A percentile compares a stretch with the other conserved stretches of the same genome.
Conservation (phyloP, 2,888 invertebrate genomes). For the Caenorhabditis drosophilae region DNA sequence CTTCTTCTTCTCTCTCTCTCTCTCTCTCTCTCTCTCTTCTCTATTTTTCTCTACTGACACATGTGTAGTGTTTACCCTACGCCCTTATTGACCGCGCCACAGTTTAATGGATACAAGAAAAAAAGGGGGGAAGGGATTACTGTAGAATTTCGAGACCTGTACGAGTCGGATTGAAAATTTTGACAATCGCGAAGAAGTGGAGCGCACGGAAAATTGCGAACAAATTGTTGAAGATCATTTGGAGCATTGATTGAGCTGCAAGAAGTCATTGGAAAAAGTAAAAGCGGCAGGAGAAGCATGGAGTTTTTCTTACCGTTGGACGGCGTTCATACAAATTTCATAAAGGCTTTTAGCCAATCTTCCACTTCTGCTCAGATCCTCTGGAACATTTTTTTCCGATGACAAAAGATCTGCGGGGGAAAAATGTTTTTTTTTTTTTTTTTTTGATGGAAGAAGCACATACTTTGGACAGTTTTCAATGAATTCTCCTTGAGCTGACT, state of each 20-base stretch:
- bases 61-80: conserved; percentile 31
- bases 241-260: conserved; percentile 38
- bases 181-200: conserved; percentile 50
- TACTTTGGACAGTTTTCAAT: conserved; percentile 31
- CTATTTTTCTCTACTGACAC: conserved; percentile 39
- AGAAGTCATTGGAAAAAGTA: too few species aligned
- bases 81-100: too few species aligned
- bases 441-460: neutral
- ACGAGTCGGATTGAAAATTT: conserved; percentile 44
- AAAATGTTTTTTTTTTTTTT: neutral
- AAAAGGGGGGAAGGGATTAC: neutral
- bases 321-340: conserved; percentile 43
- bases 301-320: too few species aligned
- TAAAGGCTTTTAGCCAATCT: conserved; percentile 31
- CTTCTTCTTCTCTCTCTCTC: too few species aligned
- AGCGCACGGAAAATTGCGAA: conserved; percentile 55
- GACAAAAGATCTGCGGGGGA: conserved; percentile 16
- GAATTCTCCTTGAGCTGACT: conserved; percentile 36
- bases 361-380: conserved; percentile 24
- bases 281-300: too few species aligned
- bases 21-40: too few species aligned
- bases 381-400: conserved; percentile 19
- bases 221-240: conserved; percentile 37
- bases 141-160: conserved; percentile 25
- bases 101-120: neutral